These are phyloP conservation scores for Melinopterus prodromus DNA, from an alignment of 2,888 invertebrate genomes.

Conservation along the genomic window DNA sequence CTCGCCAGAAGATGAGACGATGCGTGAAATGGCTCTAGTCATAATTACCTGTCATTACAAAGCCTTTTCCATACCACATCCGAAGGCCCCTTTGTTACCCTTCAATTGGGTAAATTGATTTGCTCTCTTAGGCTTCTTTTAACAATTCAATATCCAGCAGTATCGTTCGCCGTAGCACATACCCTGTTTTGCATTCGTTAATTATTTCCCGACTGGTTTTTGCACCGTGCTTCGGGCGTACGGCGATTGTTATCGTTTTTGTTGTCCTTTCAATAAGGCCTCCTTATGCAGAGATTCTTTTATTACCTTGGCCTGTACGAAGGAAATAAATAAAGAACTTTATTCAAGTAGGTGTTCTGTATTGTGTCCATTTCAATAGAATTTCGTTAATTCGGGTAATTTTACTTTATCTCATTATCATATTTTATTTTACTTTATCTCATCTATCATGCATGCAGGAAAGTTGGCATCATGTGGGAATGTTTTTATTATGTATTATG, in stretches of 20 bases:
- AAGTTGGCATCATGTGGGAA: too few relatives aligned
- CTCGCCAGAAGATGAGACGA: slow-evolving; percentile 25
- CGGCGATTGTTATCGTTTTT: neutral
- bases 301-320: neutral
- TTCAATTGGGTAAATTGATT: slow-evolving; percentile 4
- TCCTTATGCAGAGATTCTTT: neutral
- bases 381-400: too few relatives aligned
- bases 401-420: too few relatives aligned
- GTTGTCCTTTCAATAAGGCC: neutral
- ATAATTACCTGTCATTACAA: slow-evolving; percentile 36
- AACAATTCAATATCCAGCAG: neutral
- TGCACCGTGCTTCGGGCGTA: neutral
- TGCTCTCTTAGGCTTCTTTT: neutral
- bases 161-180: neutral
- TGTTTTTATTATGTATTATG: too few relatives aligned
- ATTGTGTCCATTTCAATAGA: too few relatives aligned
- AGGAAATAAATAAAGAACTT: too few relatives aligned
- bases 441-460: too few relatives aligned
- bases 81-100: neutral
- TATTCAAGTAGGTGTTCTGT: too few relatives aligned
- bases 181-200: neutral
- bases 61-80: slow-evolving; percentile 26
- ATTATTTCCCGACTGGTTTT: neutral
- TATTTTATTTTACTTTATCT: too few relatives aligned
- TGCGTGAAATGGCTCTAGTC: slow-evolving; percentile 32